Conservation (phyloP, 2,888 invertebrate species). For the Cataglyphis rosenhaueri region DNA sequence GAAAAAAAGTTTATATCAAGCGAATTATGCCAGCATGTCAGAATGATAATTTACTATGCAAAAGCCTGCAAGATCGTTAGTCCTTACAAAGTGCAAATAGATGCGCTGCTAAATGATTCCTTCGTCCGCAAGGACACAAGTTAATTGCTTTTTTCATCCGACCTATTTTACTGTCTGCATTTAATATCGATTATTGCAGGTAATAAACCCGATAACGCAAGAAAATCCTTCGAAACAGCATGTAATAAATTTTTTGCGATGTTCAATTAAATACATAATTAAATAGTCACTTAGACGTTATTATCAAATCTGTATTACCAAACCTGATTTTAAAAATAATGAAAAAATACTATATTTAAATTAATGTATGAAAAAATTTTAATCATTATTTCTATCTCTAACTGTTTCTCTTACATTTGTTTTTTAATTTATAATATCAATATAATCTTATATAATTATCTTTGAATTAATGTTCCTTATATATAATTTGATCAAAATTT, state of each 20-base stretch:
- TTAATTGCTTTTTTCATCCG: slow-evolving; percentile 36
- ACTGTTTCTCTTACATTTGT: background rate
- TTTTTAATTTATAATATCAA: background rate
- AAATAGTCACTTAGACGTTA: background rate
- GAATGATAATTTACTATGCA: slow-evolving; percentile 59
- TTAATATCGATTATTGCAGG: background rate
- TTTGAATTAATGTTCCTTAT: background rate
- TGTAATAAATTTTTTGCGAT: slow-evolving; percentile 22
- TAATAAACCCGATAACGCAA: slow-evolving; percentile 26
- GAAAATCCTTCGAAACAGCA: slow-evolving; percentile 7
- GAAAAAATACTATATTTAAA: slow-evolving; percentile 16
- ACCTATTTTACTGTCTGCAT: slow-evolving; percentile 26
- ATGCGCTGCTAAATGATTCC: slow-evolving; percentile 50
- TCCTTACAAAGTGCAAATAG: slow-evolving; percentile 54
- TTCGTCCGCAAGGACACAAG: slow-evolving; percentile 58
- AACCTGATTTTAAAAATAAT: background rate
- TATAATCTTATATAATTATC: background rate
- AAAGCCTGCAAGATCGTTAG: slow-evolving; percentile 46
- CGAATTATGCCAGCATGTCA: slow-evolving; percentile 31
- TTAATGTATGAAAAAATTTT: background rate
- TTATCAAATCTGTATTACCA: background rate
- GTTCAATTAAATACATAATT: slow-evolving; percentile 2
- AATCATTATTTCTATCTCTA: background rate
- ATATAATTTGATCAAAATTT: background rate
- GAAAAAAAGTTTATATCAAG: slow-evolving; percentile 22